Percentiles rank a stretch among this genome's conserved stretches.
These are phyloP conservation scores for Acinonyx jubatus DNA, from an alignment of 2,113 vertebrate genomes.

Conservation along the genomic window DNA sequence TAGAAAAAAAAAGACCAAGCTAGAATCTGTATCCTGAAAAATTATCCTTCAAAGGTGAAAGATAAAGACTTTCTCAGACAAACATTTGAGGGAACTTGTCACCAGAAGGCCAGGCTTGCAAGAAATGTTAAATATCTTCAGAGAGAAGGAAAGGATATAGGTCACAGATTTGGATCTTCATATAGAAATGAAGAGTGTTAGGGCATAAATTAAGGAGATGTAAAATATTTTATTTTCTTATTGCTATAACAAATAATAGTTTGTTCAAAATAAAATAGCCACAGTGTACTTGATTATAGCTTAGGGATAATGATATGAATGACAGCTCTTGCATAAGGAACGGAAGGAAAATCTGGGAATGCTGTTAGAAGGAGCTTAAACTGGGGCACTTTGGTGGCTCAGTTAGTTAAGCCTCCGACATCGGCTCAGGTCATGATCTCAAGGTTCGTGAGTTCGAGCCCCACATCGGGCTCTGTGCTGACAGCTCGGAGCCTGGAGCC, in stretches of 20 bases:
- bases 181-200: not conserved
- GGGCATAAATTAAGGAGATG: not conserved
- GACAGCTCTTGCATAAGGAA: not conserved
- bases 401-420: too few relatives aligned
- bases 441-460: too few relatives aligned
- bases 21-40: not conserved
- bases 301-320: not conserved
- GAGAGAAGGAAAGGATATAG: not conserved
- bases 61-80: not conserved
- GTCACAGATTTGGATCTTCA: not conserved
- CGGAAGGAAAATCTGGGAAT: not conserved
- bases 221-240: not conserved
- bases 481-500: too few relatives aligned
- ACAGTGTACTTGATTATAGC: not conserved
- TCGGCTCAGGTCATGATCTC: too few relatives aligned
- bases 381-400: too few relatives aligned
- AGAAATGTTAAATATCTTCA: not conserved
- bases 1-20: too few relatives aligned
- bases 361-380: not conserved
- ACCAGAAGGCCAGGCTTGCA: not conserved
- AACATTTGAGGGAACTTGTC: not conserved
- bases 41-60: not conserved
- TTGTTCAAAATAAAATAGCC: slow-evolving; percentile 2
- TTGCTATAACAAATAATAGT: not conserved
- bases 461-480: too few relatives aligned